Evolutionary conservation across 2,888 invertebrate species (phyloP), one percentile per base, ranked within the genome.

Genomic region (Automeris io): DNA sequence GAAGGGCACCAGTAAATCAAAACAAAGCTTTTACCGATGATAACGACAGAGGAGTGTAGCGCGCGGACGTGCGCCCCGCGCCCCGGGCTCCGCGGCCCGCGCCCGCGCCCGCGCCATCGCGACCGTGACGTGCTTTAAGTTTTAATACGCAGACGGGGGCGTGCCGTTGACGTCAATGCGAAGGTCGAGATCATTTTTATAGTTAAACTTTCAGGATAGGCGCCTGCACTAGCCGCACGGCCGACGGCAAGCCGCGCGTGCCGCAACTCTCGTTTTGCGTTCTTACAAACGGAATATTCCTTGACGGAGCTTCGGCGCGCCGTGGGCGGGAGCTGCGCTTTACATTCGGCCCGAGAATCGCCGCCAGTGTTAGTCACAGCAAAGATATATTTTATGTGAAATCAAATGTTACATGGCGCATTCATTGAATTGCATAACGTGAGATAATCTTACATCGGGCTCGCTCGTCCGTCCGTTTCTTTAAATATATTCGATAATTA

Each of bases 121-220:
- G 35, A 19, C 26, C 21, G 11, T 39, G 39, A 39, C 39, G 39
- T 34, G 3, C 19, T 33, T 33, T n/a, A 33, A 33, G 25, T 26
- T 33, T 33, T 34, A 16, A 29, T 16, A 29, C 29, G 29, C 16
- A 29, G 16, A 29, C 16, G 32, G 35, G 35, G 40, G 40, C 40
- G 40, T 40, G 40, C 31, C 35, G 31, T 33, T 19, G 35, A 35
- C 40, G 40, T 40, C 40, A 40, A 24, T 32, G 23, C 26, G 22
- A 39, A 39, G 34, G 39, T 31, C 29, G 26, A 18, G 18, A 16
- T 16, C n/a, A n/a, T 16, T 26, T 29, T 29, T 29, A 16, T 29
- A 29, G 16, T 29, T 16, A 13, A 35, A 25, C 35, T 11, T n/a
- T 36, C 21, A 16, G 16, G 3, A n/a, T 16, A 16, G n/a, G n/a